These are phyloP conservation scores for Andrena camellia DNA, from an alignment of 2,888 invertebrate species.

Conservation along the genomic window DNA sequence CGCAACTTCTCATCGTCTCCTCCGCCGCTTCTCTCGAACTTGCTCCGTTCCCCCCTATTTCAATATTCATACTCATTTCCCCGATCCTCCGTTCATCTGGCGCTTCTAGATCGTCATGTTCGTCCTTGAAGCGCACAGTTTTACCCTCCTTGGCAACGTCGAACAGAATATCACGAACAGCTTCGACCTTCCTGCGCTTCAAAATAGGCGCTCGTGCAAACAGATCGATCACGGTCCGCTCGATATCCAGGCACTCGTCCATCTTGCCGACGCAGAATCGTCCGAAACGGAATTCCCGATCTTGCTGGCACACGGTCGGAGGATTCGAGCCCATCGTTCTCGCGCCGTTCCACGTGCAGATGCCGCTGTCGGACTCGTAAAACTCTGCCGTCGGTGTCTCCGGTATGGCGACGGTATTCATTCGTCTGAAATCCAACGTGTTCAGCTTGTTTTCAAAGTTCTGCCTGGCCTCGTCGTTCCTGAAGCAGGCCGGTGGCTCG, in stretches of 20 bases:
- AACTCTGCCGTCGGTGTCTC: conserved; percentile 3
- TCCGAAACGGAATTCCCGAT: background rate
- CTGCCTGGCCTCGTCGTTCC: conserved; percentile 69
- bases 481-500: conserved; percentile 77
- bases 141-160: conserved; percentile 69
- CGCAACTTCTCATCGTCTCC: background rate
- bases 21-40: background rate
- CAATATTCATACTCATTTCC: background rate
- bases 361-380: background rate
- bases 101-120: conserved; percentile 34
- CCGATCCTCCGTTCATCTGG: background rate
- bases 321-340: background rate
- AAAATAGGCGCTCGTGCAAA: conserved; percentile 73
- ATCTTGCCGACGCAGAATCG: conserved; percentile 22
- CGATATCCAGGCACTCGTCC: conserved; percentile 70
- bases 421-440: conserved; percentile 79
- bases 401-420: conserved; percentile 81
- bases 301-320: no score
- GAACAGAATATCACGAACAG: background rate
- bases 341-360: background rate
- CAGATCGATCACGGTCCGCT: conserved; percentile 75
- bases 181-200: conserved; percentile 65
- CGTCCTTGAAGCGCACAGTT: conserved; percentile 78
- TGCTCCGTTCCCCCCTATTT: background rate
- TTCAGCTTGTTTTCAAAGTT: conserved; percentile 77